Conservation (phyloP, 1,140 invertebrate genomes). For the Diuraphis noxia region DNA sequence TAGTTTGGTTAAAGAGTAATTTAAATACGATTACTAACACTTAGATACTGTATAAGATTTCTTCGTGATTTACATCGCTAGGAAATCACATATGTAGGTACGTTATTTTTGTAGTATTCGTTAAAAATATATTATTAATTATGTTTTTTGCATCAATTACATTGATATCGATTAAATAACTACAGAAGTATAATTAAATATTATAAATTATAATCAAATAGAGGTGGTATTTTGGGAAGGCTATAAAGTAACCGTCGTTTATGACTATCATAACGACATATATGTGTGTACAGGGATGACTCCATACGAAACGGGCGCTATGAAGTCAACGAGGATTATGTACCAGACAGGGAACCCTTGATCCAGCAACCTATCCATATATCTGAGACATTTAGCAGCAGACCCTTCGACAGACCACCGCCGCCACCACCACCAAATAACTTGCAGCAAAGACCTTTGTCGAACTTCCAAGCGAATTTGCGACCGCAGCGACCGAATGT, state of each 20-base stretch:
- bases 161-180: background rate
- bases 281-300: conserved; percentile 35
- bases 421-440: background rate
- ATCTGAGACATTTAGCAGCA: background rate
- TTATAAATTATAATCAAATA: background rate
- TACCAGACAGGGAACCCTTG: conserved; percentile 9
- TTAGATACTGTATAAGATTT: background rate
- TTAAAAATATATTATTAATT: background rate
- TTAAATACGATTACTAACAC: background rate
- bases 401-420: background rate
- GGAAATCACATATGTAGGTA: background rate
- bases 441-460: background rate
- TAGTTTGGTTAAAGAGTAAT: background rate
- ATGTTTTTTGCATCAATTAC: background rate
- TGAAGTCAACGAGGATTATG: conserved; percentile 40
- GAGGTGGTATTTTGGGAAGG: background rate
- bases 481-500: background rate
- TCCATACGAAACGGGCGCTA: conserved; percentile 4
- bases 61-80: background rate
- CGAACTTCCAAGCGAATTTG: background rate
- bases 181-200: background rate
- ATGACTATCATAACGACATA: too few species aligned
- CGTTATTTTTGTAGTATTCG: background rate
- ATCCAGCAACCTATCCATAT: background rate
- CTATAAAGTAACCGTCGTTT: background rate